These are phyloP conservation scores for Graphium colonna DNA, from an alignment of 2,888 invertebrate genomes.

Conservation along the genomic window DNA sequence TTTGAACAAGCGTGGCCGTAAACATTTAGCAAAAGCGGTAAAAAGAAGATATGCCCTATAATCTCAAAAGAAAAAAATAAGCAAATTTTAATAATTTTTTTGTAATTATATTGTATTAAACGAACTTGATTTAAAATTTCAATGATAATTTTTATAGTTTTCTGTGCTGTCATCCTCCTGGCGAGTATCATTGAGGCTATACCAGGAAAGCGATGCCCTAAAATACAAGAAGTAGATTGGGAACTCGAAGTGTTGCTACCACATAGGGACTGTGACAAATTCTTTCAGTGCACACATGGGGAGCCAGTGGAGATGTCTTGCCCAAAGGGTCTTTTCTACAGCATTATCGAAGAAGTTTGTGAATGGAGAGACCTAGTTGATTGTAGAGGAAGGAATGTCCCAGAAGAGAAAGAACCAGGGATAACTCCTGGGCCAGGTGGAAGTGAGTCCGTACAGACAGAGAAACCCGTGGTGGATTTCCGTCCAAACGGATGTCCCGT, in stretches of 20 bases:
- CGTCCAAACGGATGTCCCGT: constrained; percentile 59
- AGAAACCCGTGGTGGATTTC: constrained; percentile 33
- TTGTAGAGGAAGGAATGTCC: constrained; percentile 65
- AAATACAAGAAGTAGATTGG: constrained; percentile 51
- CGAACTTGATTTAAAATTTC: too few relatives aligned
- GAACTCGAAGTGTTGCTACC: constrained; percentile 73
- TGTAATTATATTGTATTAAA: too few relatives aligned
- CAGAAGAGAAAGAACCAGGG: constrained; percentile 24
- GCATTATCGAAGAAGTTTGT: constrained; percentile 73
- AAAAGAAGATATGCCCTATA: too few relatives aligned
- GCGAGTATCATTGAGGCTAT: constrained; percentile 32
- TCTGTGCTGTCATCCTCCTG: constrained; percentile 27
- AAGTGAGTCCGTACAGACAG: too few relatives aligned
- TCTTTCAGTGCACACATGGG: constrained; percentile 84
- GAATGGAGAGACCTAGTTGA: constrained; percentile 82
- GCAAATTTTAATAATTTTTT: too few relatives aligned
- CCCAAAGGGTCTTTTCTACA: constrained; percentile 78
- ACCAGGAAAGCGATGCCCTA: constrained; percentile 46
- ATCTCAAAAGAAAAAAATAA: too few relatives aligned
- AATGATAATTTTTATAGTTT: too few relatives aligned
- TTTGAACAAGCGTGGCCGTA: too few relatives aligned
- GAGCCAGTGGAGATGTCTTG: constrained; percentile 79
- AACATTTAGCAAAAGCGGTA: too few relatives aligned
- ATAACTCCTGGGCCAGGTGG: neutral
- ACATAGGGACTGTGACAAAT: constrained; percentile 80